Conservation (phyloP, 2,797 vertebrate species). For the Pangasius sanitwongsei region DNA sequence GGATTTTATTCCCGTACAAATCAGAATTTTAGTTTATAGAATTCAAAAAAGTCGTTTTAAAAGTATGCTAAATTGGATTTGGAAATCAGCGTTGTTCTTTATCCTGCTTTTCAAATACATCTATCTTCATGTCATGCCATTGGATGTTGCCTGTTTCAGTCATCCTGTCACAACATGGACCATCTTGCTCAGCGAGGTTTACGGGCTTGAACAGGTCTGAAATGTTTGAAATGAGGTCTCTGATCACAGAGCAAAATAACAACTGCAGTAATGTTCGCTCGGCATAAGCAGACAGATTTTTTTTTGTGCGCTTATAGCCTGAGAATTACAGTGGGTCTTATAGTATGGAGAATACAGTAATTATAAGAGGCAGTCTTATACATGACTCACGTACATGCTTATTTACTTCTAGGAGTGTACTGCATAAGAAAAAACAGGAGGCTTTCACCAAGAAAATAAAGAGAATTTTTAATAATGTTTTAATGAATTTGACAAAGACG, state of each 20-base stretch:
- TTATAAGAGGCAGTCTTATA: not conserved
- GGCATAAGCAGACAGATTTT: no score
- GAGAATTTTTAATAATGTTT: constrained; percentile 1
- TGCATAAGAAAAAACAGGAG: not conserved
- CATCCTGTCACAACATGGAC: no score
- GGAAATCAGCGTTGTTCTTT: no score
- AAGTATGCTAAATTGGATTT: no score
- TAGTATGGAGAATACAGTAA: not conserved
- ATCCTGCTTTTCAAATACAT: not conserved
- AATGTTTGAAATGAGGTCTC: no score
- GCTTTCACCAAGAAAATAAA: constrained; percentile 7
- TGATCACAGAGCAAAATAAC: no score
- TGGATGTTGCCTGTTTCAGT: not conserved
- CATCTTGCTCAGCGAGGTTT: no score
- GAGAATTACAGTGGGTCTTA: not conserved
- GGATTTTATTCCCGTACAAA: no score
- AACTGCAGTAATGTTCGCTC: no score
- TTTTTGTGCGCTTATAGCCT: not conserved
- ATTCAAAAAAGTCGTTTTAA: no score
- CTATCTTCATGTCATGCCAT: not conserved
- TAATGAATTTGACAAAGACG: not conserved
- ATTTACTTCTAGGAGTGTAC: not conserved
- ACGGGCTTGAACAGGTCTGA: no score
- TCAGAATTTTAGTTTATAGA: no score
- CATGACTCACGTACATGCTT: not conserved